Base-by-base conservation (phyloP, 2,797 vertebrate genomes). In the Sciurus carolinensis region DNA sequence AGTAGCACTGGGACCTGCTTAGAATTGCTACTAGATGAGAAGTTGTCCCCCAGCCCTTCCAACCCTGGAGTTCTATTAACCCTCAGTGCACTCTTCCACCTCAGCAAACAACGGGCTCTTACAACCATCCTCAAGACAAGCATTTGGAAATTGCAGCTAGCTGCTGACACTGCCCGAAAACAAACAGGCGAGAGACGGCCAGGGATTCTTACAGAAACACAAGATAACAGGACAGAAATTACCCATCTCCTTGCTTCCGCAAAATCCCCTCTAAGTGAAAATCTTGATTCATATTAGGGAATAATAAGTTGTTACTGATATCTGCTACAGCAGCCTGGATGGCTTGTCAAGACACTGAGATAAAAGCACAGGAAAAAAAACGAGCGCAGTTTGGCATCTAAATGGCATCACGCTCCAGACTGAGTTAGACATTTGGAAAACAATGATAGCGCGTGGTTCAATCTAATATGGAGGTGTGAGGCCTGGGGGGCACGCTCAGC, bases 391-490 rank as follows among this genome's bases (percentile, higher is more conserved):
- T 79, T 64, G 81, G 73, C 33, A 50, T 83, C 39, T 88, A 91
- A 54, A 84, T 24, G 86, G 86, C 59, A n/a, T 57, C 14, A 76
- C 1, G 72, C 30, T 87, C 52, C 69, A 85, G 83, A 54, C 0
- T 13, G 72, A 87, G 82, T 11, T 33, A 54, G 92, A 90, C 47
- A 67, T 71, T 73, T 39, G 50, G 76, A 66, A 95, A 97, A 75
- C 72, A 66, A 94, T 33, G n/a, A 47, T 14, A 28, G 28, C 13
- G 30, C 28, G 0, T 20, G n/a, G 13, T 33, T 85, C 57, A 44
- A 18, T 67, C 33, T 79, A 69, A 39, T 1, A 7, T 1, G 36
- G 90, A 87, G 47, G 62, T n/a, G n/a, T 57, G 66, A 92, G 89
- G 15, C 52, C 36, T 4, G 7, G 87, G 15, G 11, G 66, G 28